Conservation (phyloP, 2,888 invertebrate genomes). For the Trissonchulus sp. region DNA sequence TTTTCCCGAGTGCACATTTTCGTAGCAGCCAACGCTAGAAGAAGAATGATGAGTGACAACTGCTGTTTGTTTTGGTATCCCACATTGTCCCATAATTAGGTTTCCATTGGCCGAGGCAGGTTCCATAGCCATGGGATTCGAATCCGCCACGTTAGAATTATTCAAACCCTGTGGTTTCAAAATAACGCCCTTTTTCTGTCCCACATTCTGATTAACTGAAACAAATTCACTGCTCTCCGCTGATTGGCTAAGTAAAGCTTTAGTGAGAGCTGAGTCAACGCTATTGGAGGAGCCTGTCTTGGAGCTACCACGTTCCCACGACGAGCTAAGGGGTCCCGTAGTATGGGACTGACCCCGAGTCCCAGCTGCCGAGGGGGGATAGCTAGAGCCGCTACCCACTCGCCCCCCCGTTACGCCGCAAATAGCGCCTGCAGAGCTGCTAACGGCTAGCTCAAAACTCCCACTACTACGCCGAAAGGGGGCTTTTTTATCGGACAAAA, state of each 20-base stretch:
- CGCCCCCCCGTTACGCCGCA: no score
- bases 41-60: neutral
- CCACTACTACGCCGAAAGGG: neutral
- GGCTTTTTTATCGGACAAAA: no score
- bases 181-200: neutral
- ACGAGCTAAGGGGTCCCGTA: no score
- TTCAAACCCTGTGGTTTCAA: neutral
- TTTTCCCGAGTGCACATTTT: slow-evolving; percentile 83
- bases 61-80: neutral
- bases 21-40: slow-evolving; percentile 58
- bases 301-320: neutral
- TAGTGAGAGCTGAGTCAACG: neutral
- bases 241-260: neutral
- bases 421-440: no score
- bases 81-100: neutral
- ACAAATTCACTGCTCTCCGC: neutral
- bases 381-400: neutral
- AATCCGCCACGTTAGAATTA: no score
- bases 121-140: neutral
- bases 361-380: neutral
- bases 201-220: no score
- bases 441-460: neutral
- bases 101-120: neutral
- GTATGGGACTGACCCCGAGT: neutral
- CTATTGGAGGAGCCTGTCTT: no score